Conservation (phyloP, 2,797 vertebrate species). For the Perodicticus potto region DNA sequence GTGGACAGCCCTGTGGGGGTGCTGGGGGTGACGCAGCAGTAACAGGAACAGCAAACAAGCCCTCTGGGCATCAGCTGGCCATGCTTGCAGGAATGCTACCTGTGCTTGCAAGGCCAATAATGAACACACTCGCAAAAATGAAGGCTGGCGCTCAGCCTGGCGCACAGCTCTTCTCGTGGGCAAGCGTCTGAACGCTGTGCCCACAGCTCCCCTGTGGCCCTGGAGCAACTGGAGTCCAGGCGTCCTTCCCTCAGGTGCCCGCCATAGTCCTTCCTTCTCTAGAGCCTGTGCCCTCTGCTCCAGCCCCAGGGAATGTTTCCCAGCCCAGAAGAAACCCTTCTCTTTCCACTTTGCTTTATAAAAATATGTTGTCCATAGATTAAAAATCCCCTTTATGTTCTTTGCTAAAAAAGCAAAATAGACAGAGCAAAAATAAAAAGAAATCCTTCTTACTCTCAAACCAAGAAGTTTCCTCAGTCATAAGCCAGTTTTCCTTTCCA, state of each 20-base stretch:
- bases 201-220: not conserved
- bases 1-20: not conserved
- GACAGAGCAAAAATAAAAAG: not conserved
- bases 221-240: not conserved
- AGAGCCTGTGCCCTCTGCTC: no score
- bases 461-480: conserved; percentile 24
- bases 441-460: conserved; percentile 29
- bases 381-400: conserved; percentile 59
- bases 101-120: not conserved
- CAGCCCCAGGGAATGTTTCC: not conserved
- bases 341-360: conserved; percentile 21
- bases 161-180: not conserved
- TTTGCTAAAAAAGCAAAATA: not conserved
- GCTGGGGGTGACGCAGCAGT: not conserved
- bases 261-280: not conserved
- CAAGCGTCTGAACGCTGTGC: not conserved
- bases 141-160: not conserved
- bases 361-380: not conserved
- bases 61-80: not conserved
- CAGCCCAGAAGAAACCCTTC: not conserved
- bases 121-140: not conserved
- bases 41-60: not conserved
- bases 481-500: not conserved
- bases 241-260: not conserved
- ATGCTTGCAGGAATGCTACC: not conserved